Conservation (phyloP, 2,113 vertebrate genomes). For the Serilophus lunatus region DNA sequence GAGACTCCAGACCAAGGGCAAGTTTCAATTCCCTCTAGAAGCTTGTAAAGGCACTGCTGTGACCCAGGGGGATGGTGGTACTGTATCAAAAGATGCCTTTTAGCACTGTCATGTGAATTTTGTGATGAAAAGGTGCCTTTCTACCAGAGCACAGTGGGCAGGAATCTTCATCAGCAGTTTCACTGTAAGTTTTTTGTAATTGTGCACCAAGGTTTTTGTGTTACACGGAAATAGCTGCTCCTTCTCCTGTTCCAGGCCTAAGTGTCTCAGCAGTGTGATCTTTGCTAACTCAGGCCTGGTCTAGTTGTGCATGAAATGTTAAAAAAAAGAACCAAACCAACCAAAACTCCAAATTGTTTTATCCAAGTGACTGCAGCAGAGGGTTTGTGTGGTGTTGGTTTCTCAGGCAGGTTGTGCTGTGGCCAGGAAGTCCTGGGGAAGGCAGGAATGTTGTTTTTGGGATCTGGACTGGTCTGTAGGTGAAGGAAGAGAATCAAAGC, state of each 20-base stretch:
- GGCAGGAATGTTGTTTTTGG: fast-evolving
- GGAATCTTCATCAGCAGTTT: background rate
- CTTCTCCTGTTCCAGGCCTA: background rate
- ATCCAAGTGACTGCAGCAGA: background rate
- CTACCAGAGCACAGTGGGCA: background rate
- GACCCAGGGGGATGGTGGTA: background rate
- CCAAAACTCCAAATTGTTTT: background rate
- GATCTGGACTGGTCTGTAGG: background rate
- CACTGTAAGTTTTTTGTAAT: background rate
- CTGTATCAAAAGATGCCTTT: background rate
- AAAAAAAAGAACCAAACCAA: fast-evolving
- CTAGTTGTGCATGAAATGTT: background rate
- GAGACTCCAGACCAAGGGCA: background rate
- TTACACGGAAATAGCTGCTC: background rate
- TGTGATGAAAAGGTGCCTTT: background rate
- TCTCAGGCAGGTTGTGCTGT: background rate
- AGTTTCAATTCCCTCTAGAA: background rate
- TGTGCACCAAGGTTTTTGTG: background rate
- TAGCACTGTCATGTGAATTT: background rate
- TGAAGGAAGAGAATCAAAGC: background rate
- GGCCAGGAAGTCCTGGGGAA: background rate
- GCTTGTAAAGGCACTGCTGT: background rate
- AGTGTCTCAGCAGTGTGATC: background rate
- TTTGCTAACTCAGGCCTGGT: background rate
- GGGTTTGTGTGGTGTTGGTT: background rate